Evolutionary conservation across 2,888 invertebrate species (phyloP).

Genomic region (Minunthozetes semirufus): DNA sequence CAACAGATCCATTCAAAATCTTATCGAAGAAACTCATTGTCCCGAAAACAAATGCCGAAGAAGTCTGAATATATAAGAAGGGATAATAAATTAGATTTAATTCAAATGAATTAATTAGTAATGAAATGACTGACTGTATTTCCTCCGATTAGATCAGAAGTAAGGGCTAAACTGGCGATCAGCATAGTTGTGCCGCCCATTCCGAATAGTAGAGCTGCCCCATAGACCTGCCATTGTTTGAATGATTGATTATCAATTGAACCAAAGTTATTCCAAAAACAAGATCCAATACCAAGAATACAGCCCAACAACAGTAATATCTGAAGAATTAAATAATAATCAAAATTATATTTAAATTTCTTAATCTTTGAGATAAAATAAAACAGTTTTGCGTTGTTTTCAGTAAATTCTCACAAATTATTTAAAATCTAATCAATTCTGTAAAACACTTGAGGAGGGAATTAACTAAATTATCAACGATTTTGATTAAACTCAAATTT

Average conservation of each 20-base stretch:
- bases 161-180: constrained; percentile 78
- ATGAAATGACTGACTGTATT: constrained; percentile 56
- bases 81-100: background rate
- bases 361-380: too few relatives aligned
- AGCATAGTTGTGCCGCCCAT: constrained; percentile 76
- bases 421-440: background rate
- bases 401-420: too few relatives aligned
- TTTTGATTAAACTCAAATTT: too few relatives aligned
- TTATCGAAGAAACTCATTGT: constrained; percentile 89
- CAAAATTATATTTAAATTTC: too few relatives aligned
- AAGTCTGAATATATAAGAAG: too few relatives aligned
- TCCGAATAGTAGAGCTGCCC: constrained; percentile 66
- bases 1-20: constrained; percentile 75
- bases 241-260: constrained; percentile 34
- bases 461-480: background rate
- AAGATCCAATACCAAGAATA: constrained; percentile 58
- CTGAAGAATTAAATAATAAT: too few relatives aligned
- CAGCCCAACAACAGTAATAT: constrained; percentile 63
- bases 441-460: background rate
- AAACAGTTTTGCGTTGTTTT: too few relatives aligned
- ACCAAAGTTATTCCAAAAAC: constrained; percentile 57
- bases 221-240: constrained; percentile 56
- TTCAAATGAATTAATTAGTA: too few relatives aligned
- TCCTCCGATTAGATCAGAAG: constrained; percentile 77
- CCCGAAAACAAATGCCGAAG: constrained; percentile 84